A percentile compares a stretch with the other conserved stretches of the same genome.
Evolutionary conservation across 1,140 invertebrate species (phyloP).

Genomic region (Papilio polyxenes): DNA sequence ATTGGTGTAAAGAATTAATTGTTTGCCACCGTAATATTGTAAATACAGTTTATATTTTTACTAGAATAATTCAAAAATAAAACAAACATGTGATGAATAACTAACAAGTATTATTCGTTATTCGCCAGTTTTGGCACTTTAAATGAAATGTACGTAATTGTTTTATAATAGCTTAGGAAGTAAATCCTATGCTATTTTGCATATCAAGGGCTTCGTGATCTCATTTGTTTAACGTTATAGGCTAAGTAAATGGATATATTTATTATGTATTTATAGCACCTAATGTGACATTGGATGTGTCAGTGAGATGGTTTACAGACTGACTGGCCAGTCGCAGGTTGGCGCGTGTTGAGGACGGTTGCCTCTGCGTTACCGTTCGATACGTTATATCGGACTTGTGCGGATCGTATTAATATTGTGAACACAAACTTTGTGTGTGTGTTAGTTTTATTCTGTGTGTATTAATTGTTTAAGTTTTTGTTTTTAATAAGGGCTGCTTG

Average conservation of each 20-base stretch:
- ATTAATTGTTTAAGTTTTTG: not conserved
- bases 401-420: not conserved
- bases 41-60: too few relatives aligned
- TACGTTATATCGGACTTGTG: not conserved
- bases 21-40: too few relatives aligned
- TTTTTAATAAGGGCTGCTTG: not conserved
- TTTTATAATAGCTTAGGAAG: not conserved
- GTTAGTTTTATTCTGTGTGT: not conserved
- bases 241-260: conserved; percentile 15
- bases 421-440: conserved; percentile 30
- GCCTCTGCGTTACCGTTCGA: not conserved
- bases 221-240: conserved; percentile 22
- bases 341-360: not conserved
- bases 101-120: not conserved
- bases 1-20: too few relatives aligned
- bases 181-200: not conserved
- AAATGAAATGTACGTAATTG: not conserved
- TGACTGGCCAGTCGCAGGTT: conserved; percentile 27
- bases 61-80: not conserved
- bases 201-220: conserved; percentile 17
- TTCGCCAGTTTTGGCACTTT: not conserved
- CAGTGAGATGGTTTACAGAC: not conserved
- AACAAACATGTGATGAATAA: not conserved
- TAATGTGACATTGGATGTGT: conserved; percentile 27
- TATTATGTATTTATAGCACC: conserved; percentile 4